A percentile compares a stretch with the other conserved stretches of the same genome.
phyloP scores from a whole-genome alignment of 2,113 vertebrate genomes.

The Lepisosteus oculatus region DNA sequence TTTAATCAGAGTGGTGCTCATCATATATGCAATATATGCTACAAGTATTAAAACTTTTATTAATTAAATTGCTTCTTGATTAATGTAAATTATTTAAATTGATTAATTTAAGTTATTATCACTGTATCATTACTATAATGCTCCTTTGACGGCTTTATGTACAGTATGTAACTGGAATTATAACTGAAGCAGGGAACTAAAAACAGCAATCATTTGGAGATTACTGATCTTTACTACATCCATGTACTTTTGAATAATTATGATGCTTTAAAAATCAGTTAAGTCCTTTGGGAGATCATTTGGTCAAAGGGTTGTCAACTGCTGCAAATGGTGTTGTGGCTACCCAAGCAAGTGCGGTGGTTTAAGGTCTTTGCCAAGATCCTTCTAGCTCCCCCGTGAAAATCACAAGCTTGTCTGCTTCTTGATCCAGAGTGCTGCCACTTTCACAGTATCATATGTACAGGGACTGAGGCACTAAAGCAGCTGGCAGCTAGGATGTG shows the following conservation, averaged over 20 bases:
- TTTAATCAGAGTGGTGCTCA: too few species aligned
- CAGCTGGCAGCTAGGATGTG: conserved; percentile 40
- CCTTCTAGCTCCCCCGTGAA: background rate
- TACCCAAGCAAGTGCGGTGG: background rate
- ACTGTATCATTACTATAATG: too few species aligned
- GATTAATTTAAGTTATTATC: too few species aligned
- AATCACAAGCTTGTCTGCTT: background rate
- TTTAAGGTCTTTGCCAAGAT: background rate
- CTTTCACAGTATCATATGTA: conserved; percentile 6
- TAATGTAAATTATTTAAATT: too few species aligned
- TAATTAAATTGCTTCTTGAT: too few species aligned
- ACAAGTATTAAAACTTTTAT: too few species aligned
- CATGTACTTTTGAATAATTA: background rate
- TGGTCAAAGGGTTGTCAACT: background rate
- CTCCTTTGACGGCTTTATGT: too few species aligned
- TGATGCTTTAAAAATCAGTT: background rate
- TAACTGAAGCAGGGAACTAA: too few species aligned
- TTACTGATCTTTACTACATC: too few species aligned
- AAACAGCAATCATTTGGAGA: too few species aligned
- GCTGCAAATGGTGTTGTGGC: background rate
- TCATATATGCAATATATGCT: too few species aligned
- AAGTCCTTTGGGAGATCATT: conserved; percentile 5
- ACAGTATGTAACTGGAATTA: too few species aligned
- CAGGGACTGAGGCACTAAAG: background rate
- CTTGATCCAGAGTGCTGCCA: conserved; percentile 10